Evolutionary conservation across 2,888 invertebrate species (phyloP), one percentile per base, ranked within the genome.

Genomic region (Agonopterix alstromeriana): DNA sequence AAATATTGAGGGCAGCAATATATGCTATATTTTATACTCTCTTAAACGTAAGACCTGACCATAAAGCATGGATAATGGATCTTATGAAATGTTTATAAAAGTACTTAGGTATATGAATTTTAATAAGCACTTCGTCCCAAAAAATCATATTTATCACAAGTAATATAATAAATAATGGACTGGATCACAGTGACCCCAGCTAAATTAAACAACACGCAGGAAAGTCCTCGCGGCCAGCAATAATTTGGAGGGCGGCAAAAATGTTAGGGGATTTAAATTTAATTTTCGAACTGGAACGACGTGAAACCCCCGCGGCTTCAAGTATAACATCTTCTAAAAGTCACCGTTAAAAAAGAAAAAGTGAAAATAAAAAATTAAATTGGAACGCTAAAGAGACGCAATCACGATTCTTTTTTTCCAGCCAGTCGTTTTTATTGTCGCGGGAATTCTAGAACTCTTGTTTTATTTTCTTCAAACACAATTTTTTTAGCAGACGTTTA

Each of bases 231-330:
- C 74, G 70, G 75, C 69, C 67, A 68, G 75, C 73, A 74, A 80
- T 81, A 80, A 86, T 84, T 81, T 58, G 67, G 67, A 79, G 85
- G 85, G 84, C 75, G 77, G 80, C 63, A 83, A 83, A 84, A 87
- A 82, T 70, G 73, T 70, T 73, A 76, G 86, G 86, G 88, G 83
- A 82, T 80, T 84, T 81, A 83, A 88, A 88, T 87, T 88, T 86
- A 87, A 88, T 87, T 87, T 87, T 77, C 77, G 74, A 80, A 78
- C 78, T 68, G 74, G 63, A 84, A 83, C 78, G 77, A 80, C 82
- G 81, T 78, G 78, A 78, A 84, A 78, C 75, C 84, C 84, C 67
- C 67, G 77, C 67, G 81, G 81, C 77, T 83, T 82, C 76, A 73
- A 79, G 70, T 67, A 72, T 63, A 72, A 73, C 65, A 66, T 76